Conservation (phyloP, 2,113 vertebrate species). For the Cyprinus carpio region DNA sequence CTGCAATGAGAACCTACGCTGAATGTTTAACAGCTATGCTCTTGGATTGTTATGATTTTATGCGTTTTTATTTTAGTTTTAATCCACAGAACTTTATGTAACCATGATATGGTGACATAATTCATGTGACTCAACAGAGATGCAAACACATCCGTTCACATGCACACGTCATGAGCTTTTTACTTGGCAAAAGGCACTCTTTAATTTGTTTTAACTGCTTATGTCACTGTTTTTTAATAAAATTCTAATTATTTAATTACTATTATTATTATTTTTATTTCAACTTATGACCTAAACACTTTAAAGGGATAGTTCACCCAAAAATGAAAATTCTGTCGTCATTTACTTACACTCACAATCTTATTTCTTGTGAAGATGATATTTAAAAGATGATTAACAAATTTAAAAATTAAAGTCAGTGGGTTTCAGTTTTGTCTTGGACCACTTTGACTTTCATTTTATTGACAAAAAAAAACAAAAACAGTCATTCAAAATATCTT, state of each 20-base stretch:
- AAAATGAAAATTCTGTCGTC: neutral
- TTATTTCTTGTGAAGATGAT: too few species aligned
- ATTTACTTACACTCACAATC: neutral
- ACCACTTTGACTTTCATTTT: too few species aligned
- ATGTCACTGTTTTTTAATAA: conserved; percentile 62
- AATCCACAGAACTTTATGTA: conserved; percentile 24
- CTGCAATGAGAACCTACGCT: neutral
- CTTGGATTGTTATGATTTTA: neutral
- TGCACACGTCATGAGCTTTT: conserved; percentile 13
- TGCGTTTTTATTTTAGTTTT: neutral
- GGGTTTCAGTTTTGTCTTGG: too few species aligned
- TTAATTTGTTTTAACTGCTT: conserved; percentile 64
- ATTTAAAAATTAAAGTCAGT: too few species aligned
- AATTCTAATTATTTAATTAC: neutral
- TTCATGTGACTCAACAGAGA: conserved; percentile 2
- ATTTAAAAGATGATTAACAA: too few species aligned
- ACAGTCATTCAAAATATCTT: too few species aligned
- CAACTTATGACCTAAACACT: neutral
- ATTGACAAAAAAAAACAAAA: too few species aligned
- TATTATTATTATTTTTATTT: neutral
- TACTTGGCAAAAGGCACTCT: conserved; percentile 35
- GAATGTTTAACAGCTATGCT: neutral
- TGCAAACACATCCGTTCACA: neutral
- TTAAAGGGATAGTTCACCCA: conserved; percentile 4
- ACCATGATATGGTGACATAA: neutral